A percentile compares a stretch with the other conserved stretches of the same genome.
These are phyloP conservation scores for Tuta absoluta DNA, from an alignment of 2,888 invertebrate species.

Conservation along the genomic window DNA sequence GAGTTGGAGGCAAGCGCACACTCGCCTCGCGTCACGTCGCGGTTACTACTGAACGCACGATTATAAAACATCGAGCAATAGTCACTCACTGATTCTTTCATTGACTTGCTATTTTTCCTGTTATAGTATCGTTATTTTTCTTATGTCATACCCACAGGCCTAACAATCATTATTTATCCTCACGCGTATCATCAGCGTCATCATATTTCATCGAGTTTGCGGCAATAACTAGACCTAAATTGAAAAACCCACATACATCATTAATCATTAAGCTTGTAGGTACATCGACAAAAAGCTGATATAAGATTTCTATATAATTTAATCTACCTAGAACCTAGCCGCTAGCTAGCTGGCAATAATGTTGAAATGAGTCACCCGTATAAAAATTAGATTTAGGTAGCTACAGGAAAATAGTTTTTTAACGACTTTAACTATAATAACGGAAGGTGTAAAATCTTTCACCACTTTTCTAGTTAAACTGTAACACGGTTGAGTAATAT, in stretches of 20 bases:
- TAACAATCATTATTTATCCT: not conserved
- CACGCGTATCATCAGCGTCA: not conserved
- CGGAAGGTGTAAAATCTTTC: not conserved
- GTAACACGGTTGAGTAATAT: not conserved
- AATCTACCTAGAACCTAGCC: not conserved
- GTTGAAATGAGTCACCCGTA: no score
- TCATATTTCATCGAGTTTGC: not conserved
- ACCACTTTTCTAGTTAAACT: not conserved
- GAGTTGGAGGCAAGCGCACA: slow-evolving; percentile 36
- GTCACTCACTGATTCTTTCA: slow-evolving; percentile 20
- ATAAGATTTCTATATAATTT: not conserved
- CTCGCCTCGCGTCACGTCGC: slow-evolving; percentile 54
- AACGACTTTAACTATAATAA: not conserved
- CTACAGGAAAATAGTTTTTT: not conserved
- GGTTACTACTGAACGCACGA: slow-evolving; percentile 58
- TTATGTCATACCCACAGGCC: not conserved
- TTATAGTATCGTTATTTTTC: not conserved
- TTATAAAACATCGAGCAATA: slow-evolving; percentile 22
- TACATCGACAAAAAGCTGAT: not conserved
- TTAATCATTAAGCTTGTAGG: not conserved
- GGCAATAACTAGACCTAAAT: not conserved
- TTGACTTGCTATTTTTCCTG: slow-evolving; percentile 12
- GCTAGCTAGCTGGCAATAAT: no score
- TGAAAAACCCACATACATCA: not conserved
- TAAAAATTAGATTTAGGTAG: no score